These are phyloP conservation scores for Hirtodrosophila histrioides DNA, from an alignment of 2,888 invertebrate species.

Conservation along the genomic window DNA sequence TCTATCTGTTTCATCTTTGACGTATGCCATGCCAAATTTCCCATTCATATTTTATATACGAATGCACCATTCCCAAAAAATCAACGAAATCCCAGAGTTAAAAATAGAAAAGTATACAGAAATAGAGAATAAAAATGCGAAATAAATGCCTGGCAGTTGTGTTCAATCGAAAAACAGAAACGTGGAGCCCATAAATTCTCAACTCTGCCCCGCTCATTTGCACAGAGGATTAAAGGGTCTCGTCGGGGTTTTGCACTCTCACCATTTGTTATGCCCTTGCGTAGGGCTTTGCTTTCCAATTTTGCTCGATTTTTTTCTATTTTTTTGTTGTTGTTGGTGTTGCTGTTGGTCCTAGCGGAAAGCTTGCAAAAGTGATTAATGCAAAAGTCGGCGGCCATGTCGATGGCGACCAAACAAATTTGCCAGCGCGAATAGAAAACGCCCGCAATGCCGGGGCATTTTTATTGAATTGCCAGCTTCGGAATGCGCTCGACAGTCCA, in stretches of 20 bases:
- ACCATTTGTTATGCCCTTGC: conserved; percentile 67
- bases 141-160: conserved; percentile 11
- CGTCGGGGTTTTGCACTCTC: conserved; percentile 70
- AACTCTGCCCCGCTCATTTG: conserved; percentile 65
- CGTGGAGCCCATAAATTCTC: conserved; percentile 68
- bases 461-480: conserved; percentile 74
- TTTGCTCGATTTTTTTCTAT: conserved; percentile 37
- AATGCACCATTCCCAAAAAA: conserved; percentile 20
- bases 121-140: conserved; percentile 8
- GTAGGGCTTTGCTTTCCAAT: conserved; percentile 62
- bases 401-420: conserved; percentile 65
- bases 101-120: neutral
- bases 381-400: conserved; percentile 67
- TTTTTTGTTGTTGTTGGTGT: conserved; percentile 19
- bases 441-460: conserved; percentile 58
- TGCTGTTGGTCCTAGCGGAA: conserved; percentile 42
- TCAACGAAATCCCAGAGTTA: conserved; percentile 22
- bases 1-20: conserved; percentile 38
- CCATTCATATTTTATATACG: conserved; percentile 48
- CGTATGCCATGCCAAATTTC: conserved; percentile 41
- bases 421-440: conserved; percentile 69
- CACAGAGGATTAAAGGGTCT: conserved; percentile 77
- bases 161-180: conserved; percentile 35
- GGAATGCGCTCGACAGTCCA: conserved; percentile 63
- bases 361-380: conserved; percentile 79